Conservation (phyloP, 2,888 invertebrate genomes). For the Tuta absoluta region DNA sequence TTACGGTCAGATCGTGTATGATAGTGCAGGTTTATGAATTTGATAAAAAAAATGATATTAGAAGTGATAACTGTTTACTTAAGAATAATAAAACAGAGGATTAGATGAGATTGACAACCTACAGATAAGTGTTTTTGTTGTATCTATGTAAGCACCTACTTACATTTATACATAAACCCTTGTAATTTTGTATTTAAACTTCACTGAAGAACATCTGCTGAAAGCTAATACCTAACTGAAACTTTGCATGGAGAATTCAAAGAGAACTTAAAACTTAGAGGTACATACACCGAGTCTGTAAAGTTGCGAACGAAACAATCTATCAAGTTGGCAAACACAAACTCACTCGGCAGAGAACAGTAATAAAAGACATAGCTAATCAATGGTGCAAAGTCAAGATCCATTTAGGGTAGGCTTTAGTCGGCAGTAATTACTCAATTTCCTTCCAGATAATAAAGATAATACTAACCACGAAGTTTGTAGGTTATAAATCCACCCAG, state of each 20-base stretch:
- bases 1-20: background rate
- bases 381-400: constrained; percentile 13
- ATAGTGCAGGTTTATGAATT: background rate
- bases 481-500: constrained; percentile 50
- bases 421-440: constrained; percentile 41
- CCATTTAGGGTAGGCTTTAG: constrained; percentile 5
- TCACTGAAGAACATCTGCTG: no score
- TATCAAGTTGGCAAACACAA: background rate
- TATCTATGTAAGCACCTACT: no score
- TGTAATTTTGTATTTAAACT: no score
- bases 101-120: no score
- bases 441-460: constrained; percentile 47
- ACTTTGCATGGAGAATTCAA: no score
- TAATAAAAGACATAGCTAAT: constrained; percentile 18
- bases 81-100: no score
- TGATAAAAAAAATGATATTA: background rate
- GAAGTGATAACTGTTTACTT: background rate
- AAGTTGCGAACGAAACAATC: background rate
- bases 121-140: no score
- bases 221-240: no score
- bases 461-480: constrained; percentile 35
- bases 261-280: background rate
- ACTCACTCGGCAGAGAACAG: background rate
- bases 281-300: background rate
- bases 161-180: no score